Evolutionary conservation across 2,888 invertebrate genomes (phyloP), one percentile per base, ranked within the genome.

Genomic region (Oligia latruncula): DNA sequence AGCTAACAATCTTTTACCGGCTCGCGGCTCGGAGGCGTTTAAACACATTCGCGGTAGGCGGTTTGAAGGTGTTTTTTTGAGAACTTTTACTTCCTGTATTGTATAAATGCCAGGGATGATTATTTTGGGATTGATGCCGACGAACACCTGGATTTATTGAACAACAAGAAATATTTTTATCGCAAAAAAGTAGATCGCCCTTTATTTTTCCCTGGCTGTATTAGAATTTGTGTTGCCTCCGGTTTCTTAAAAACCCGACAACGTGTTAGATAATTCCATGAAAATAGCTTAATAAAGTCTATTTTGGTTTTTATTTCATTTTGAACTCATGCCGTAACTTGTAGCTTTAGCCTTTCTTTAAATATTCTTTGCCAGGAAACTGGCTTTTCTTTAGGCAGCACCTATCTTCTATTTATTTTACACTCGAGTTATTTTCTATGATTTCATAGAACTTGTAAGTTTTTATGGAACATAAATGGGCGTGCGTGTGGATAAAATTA

Each of bases 1-100:
- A 75, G 55, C 82, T 64, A 65, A 72, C 78, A 86, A 86, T 85
- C 74, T 77, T 77, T 23, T 74, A 65, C 68, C 46, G 66, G 71
- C 43, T 80, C 46, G 23, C 23, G 43, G 49, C 52, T 35, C 8
- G 35, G 60, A 23, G 62, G 35, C 49, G n/a, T 52, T 46, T 65
- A 15, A 66, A 74, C 66, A 64, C 71, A 64, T 70, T 76, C 65
- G 35, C 13, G 67, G 43, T 35, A n/a, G 29, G 75, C 40, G 29
- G 17, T 8, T 55, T 49, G 20, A 77, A 70, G 29, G 60, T 49
- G 64, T n/a, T 82, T 64, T n/a, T 49, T 49, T 82, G 20, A 55
- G 40, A 74, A 72, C 72, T 64, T 43, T 74, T 35, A 71, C 84
- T 84, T 74, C 40, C 62, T 66, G n/a, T 58, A 5, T 58, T 74